phyloP scores from a whole-genome alignment of 2,797 vertebrate species.

The Aphelocoma californica region DNA sequence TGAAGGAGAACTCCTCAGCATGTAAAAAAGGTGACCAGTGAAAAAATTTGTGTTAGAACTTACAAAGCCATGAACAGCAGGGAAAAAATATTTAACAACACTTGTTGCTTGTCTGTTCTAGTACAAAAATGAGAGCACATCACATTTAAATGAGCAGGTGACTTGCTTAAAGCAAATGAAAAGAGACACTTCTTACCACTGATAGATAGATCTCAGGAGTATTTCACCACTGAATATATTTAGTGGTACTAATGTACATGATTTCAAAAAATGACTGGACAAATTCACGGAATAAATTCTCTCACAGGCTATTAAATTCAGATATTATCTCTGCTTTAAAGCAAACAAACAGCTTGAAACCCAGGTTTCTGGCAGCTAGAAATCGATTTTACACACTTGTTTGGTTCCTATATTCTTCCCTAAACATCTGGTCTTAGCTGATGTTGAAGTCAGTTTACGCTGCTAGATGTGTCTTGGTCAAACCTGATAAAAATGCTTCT shows the following conservation, averaged over 20 bases:
- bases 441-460: not conserved
- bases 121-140: not conserved
- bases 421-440: not conserved
- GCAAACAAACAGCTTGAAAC: not conserved
- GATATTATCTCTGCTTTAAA: not conserved
- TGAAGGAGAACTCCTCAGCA: not conserved
- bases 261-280: not conserved
- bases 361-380: not conserved
- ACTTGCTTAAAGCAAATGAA: not conserved
- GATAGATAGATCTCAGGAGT: not conserved
- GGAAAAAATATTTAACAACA: not conserved
- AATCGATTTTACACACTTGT: not conserved
- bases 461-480: not conserved
- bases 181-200: not conserved
- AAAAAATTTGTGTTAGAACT: not conserved
- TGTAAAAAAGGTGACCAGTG: not conserved
- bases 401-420: not conserved
- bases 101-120: not conserved
- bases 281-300: not conserved
- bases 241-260: not conserved
- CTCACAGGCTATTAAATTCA: not conserved
- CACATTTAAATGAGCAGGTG: not conserved
- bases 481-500: not conserved
- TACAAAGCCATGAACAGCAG: not conserved
- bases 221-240: not conserved